Base-by-base conservation (phyloP, 1,140 invertebrate genomes). In the Drosophila ercepeae region DNA sequence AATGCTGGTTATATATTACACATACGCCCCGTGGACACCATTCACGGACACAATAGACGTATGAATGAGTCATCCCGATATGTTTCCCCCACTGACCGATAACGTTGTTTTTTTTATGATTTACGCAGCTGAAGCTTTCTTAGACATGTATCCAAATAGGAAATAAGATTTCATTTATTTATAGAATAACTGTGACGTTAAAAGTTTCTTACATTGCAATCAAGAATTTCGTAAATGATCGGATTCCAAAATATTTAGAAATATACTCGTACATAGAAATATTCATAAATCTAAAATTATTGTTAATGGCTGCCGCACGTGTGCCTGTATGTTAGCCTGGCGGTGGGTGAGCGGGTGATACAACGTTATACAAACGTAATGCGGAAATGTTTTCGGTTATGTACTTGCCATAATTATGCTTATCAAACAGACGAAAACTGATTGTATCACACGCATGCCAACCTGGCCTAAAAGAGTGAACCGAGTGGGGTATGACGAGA, bases 341-440 rank as follows among this genome's bases (percentile, higher is more conserved):
- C 14, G 34, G 39, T 36, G 19, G 5, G 70, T n/a, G n/a, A n/a
- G n/a, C 4, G 4, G 21, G 2, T 21, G 2, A 21, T 21, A 21
- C 21, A n/a, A n/a, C n/a, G n/a, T n/a, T n/a, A 21, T 21, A 21
- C 21, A 21, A 2, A 21, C 21, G 21, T 46, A 29, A 69, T 64
- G 52, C 57, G 76, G 76, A 78, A 78, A 78, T 75, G 45, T 64
- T 70, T 59, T 75, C 19, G 14, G 29, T 19, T 51, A 32, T 72
- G 11, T 23, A 63, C 41, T 50, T 23, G 34, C 34, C 55, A 55
- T 70, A 73, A 69, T 78, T 78, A 78, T 74, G 75, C 69, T 78
- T 78, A 78, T 78, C 69, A 78, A 49, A 73, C 23, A 48, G 42
- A 49, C 42, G 42, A 49, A 64, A 49, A 21, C 58, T 59, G 51